Evolutionary conservation across 2,797 vertebrate genomes (phyloP).

Genomic region (Antennarius maculatus): DNA sequence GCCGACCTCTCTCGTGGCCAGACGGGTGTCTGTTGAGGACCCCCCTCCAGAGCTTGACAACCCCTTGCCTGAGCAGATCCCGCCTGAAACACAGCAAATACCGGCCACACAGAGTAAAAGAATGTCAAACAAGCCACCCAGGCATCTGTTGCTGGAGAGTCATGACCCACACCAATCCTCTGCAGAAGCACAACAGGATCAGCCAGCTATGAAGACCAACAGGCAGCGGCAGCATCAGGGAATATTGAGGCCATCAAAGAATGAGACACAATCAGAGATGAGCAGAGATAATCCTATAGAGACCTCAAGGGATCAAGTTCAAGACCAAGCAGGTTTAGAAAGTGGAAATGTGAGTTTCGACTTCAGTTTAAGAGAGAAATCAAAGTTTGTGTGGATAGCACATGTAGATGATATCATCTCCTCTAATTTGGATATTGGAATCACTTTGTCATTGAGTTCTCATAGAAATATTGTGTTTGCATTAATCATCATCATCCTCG

Average conservation of each 20-base stretch:
- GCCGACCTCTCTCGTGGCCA: slow-evolving; percentile 77
- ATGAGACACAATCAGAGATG: slow-evolving; percentile 35
- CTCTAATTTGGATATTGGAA: not conserved
- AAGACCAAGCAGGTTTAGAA: slow-evolving; percentile 29
- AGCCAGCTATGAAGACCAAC: slow-evolving; percentile 24
- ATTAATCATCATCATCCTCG: too few species aligned
- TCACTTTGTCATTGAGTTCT: not conserved
- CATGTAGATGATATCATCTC: not conserved
- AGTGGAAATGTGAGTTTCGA: slow-evolving; percentile 29
- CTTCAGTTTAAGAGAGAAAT: slow-evolving; percentile 42
- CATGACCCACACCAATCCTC: slow-evolving; percentile 31
- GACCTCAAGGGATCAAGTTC: slow-evolving; percentile 22
- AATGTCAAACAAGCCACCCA: slow-evolving; percentile 44
- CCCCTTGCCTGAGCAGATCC: slow-evolving; percentile 71
- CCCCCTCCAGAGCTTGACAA: slow-evolving; percentile 72
- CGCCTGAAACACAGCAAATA: slow-evolving; percentile 45
- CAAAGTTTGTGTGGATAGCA: not conserved
- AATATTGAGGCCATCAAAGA: slow-evolving; percentile 37
- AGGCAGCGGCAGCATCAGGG: slow-evolving; percentile 49
- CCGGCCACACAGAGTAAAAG: slow-evolving; percentile 46
- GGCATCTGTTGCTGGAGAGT: slow-evolving; percentile 40
- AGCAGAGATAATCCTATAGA: slow-evolving; percentile 33
- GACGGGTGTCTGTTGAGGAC: slow-evolving; percentile 81
- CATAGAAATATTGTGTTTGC: too few species aligned
- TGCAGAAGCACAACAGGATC: slow-evolving; percentile 41